A percentile compares a stretch with the other conserved stretches of the same genome.
Conservation (phyloP, 2,113 vertebrate species). For the Pelusios castaneus region DNA sequence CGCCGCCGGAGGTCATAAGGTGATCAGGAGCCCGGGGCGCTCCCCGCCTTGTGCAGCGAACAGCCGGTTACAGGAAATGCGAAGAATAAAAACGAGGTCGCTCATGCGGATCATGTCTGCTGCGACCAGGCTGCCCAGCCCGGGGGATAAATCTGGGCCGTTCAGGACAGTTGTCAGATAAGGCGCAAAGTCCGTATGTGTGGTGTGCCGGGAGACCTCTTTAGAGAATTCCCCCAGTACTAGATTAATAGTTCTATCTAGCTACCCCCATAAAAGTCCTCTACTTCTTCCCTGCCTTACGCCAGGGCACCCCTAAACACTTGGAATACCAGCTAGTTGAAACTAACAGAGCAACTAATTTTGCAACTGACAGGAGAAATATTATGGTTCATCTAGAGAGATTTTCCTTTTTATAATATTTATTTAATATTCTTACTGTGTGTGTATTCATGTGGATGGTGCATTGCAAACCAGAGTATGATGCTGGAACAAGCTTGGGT, state of each 20-base stretch:
- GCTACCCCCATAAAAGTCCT: background rate
- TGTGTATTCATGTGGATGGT: background rate
- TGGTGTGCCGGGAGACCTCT: background rate
- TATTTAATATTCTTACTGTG: background rate
- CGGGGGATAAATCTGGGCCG: background rate
- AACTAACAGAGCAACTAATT: background rate
- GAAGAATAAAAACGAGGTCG: background rate
- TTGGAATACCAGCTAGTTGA: background rate
- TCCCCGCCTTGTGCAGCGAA: background rate
- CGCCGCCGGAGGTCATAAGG: background rate
- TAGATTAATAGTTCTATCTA: too few relatives aligned
- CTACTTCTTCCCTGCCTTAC: background rate
- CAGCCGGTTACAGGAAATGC: background rate
- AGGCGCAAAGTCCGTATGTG: background rate
- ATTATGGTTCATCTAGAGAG: background rate
- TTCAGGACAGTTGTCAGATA: background rate
- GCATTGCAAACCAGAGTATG: background rate
- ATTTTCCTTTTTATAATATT: background rate
- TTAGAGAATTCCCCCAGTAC: too few relatives aligned
- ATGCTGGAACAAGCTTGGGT: background rate
- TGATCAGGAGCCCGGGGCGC: background rate
- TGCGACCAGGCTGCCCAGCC: too few relatives aligned
- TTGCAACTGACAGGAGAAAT: background rate
- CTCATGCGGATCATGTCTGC: background rate
- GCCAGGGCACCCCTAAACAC: background rate